Evolutionary conservation across 1,140 invertebrate species (phyloP), one percentile per base, ranked within the genome.

Genomic region (Cataglyphis hispanica): DNA sequence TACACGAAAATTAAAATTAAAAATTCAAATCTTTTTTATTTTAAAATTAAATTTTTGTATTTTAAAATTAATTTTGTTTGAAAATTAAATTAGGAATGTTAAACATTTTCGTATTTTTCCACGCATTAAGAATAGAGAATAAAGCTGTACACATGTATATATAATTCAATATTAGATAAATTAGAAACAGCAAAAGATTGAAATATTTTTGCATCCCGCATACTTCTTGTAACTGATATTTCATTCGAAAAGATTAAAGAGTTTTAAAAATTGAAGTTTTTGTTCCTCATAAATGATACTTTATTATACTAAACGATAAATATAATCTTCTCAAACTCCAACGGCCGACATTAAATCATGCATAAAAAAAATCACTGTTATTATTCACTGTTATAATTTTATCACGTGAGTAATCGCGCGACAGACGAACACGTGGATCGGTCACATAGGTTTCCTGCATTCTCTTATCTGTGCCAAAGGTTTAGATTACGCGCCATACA

Each of bases 391-490:
- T 72, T 74, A 60, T 46, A 74, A 72, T 63, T 72, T 72, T 83
- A 43, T 83, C 19, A 72, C n/a, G 37, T 46, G 13, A 83, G 13
- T 83, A 83, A 83, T 22, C 2, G 10, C 22, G 25, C 34, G 19
- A 46, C 53, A 11, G 8, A 72, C 25, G 53, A 72, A 81, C 34
- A 72, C 34, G n/a, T 64, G 66, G 53, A 81, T 60, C 53, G 40
- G 78, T 81, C 66, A 70, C 50, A 58, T 27, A 83, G 67, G 69
- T 83, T 83, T 72, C 37, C 78, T 72, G 78, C 67, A 60, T 60
- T 60, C 53, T 27, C 25, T 83, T 83, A 83, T 83, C 78, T 34
- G 58, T 60, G 22, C 66, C 53, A 25, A 72, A 74, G 67, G 78
- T 83, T 83, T 83, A 83, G 53, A 83, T 83, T 83, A 83, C 19